These are phyloP conservation scores for Onychorhynchus coronatus DNA, from an alignment of 2,113 vertebrate genomes.

Conservation along the genomic window DNA sequence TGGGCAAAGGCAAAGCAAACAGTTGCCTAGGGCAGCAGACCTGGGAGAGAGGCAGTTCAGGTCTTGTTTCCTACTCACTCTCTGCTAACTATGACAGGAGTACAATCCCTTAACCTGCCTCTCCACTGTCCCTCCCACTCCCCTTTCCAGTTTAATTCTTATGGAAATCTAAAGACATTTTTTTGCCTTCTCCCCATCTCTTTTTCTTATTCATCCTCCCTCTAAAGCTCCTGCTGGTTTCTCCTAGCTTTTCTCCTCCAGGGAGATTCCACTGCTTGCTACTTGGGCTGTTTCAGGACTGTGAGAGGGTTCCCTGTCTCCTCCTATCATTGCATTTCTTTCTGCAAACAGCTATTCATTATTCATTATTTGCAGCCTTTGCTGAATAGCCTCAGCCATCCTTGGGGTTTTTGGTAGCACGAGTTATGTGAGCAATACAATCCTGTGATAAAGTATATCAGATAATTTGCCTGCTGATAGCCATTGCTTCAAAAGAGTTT, in stretches of 20 bases:
- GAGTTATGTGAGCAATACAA: neutral
- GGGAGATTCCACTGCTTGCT: neutral
- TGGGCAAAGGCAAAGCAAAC: constrained; percentile 43
- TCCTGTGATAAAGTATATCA: neutral
- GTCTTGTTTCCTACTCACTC: neutral
- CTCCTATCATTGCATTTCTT: neutral
- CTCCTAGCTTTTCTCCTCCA: neutral
- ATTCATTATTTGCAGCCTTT: neutral
- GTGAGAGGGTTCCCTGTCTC: neutral
- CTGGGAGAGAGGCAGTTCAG: neutral
- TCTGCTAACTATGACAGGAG: neutral
- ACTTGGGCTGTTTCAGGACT: neutral
- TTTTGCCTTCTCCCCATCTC: neutral
- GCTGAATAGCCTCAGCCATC: neutral
- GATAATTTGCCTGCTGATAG: neutral
- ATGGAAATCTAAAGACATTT: neutral
- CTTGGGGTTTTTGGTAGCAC: neutral
- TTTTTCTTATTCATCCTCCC: neutral
- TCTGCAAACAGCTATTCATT: neutral
- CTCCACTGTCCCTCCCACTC: neutral
- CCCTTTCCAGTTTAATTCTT: neutral
- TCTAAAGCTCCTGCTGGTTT: neutral
- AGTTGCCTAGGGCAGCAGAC: neutral
- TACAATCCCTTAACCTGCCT: neutral
- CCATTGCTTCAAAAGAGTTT: neutral